Base-by-base conservation (phyloP, 2,113 vertebrate genomes). In the Carollia perspicillata region DNA sequence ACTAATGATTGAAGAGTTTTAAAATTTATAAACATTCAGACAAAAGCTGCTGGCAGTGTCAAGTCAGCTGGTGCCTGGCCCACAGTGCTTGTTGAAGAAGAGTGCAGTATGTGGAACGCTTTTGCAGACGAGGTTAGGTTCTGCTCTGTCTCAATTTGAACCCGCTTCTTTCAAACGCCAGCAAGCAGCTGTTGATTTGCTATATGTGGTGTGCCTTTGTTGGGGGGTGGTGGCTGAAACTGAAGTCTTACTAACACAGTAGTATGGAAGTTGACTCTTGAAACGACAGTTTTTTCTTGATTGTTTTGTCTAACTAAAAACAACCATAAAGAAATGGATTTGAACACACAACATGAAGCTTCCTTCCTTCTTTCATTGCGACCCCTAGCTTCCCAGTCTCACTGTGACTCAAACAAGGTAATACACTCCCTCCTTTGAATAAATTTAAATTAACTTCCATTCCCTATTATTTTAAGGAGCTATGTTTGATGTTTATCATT, bases 91-190 rank as follows among this genome's bases (percentile, higher is more conserved):
- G 18, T 44, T 10, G 28, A 16, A 87, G 51, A 37, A 22, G 6
- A 8, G 6, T 5, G 68, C 1, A 10, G 44, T 8, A 11, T 1
- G 4, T 20, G 20, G 26, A 49, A 20, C 10, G 8, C 0, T 8
- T 35, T 84, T 94, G 79, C 71, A 33, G 22, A 28, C 0, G 35
- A 37, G 7, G 18, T 37, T 20, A 3, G 0, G 4, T 44, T 84
- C 72, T 53, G 1, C 33, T 84, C n/a, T 85, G 17, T 35, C 53
- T 86, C 20, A 26, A 20, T 68, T 72, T 63, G 53, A 83, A 89
- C 33, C 26, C 44, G 3, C 40, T 65, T 90, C 68, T 53, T 79
- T 84, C 17, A 37, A 58, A n/a, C 1, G 17, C 26, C 10, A 17
- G 9, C 5, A 58, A 53, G 40, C 3, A 60, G 49, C 28, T 8